These are phyloP conservation scores for Myopa testacea DNA, from an alignment of 2,888 invertebrate species.

Conservation along the genomic window DNA sequence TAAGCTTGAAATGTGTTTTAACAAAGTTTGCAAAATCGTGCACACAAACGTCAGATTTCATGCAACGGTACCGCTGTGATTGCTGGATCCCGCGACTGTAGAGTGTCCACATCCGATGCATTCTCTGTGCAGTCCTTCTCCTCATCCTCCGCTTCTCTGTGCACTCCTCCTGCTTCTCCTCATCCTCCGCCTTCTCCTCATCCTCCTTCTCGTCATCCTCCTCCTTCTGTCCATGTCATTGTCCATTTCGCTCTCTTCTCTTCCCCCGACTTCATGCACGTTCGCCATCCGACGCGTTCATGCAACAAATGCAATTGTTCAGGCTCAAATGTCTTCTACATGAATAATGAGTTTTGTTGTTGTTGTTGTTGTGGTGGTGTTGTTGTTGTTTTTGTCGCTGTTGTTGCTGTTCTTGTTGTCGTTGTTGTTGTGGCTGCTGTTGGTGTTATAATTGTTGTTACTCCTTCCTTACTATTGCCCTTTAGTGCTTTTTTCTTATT, in stretches of 20 bases:
- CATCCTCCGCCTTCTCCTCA: too few species aligned
- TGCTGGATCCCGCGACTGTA: not conserved
- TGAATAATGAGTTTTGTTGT: conserved; percentile 45
- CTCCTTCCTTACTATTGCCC: not conserved
- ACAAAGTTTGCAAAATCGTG: conserved; percentile 35
- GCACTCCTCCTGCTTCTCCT: too few species aligned
- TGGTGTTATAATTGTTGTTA: not conserved
- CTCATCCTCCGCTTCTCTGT: too few species aligned
- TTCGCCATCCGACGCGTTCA: conserved; percentile 18
- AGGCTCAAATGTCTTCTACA: conserved; percentile 48
- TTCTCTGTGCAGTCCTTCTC: too few species aligned
- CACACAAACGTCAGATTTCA: conserved; percentile 37
- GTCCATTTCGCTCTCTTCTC: not conserved
- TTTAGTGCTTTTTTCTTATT: not conserved
- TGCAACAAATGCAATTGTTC: conserved; percentile 50
- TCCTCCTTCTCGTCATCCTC: too few species aligned
- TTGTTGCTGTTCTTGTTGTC: conserved; percentile 4
- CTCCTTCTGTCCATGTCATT: not conserved
- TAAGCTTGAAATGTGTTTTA: conserved; percentile 33
- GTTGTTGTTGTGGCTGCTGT: not conserved
- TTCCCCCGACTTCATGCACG: not conserved
- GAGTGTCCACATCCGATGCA: too few species aligned
- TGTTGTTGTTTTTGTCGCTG: not conserved
- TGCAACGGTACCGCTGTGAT: conserved; percentile 25
- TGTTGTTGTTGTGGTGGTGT: not conserved